phyloP scores from a whole-genome alignment of 2,797 vertebrate species.

The Potorous gilbertii region DNA sequence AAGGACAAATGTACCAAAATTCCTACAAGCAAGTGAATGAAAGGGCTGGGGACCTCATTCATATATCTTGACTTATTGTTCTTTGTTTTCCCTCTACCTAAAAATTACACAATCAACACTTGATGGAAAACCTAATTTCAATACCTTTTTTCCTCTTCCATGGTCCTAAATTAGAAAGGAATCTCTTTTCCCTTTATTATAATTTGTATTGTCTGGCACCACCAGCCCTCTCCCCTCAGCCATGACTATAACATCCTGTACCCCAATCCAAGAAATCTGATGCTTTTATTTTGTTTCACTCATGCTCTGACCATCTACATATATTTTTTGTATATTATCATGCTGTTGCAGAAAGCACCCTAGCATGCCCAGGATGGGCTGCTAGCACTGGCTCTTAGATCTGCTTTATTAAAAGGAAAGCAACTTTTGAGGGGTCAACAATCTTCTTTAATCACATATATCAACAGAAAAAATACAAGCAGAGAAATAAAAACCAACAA shows the following conservation, averaged over 20 bases:
- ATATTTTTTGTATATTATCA: background rate
- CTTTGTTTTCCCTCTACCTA: constrained; percentile 15
- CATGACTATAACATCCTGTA: background rate
- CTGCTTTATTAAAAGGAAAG: too few species aligned
- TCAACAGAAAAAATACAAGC: too few species aligned
- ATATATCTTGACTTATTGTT: background rate
- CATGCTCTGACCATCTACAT: background rate
- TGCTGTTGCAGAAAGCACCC: background rate
- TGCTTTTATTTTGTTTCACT: background rate
- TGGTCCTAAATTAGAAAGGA: background rate
- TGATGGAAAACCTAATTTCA: background rate
- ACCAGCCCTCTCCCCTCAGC: background rate
- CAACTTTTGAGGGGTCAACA: too few species aligned
- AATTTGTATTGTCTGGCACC: background rate
- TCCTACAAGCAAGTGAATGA: constrained; percentile 29
- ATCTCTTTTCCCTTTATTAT: background rate
- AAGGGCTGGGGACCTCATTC: too few species aligned
- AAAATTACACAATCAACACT: background rate
- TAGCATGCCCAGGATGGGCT: too few species aligned
- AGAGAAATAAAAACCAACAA: too few species aligned
- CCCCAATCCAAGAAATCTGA: constrained; percentile 6
- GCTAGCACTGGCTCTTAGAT: too few species aligned
- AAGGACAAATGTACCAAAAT: background rate
- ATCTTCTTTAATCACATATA: too few species aligned
- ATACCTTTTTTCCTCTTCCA: background rate